A percentile compares a stretch with the other conserved stretches of the same genome.
phyloP scores from a whole-genome alignment of 2,113 vertebrate genomes.

The Bagarius yarrelli region DNA sequence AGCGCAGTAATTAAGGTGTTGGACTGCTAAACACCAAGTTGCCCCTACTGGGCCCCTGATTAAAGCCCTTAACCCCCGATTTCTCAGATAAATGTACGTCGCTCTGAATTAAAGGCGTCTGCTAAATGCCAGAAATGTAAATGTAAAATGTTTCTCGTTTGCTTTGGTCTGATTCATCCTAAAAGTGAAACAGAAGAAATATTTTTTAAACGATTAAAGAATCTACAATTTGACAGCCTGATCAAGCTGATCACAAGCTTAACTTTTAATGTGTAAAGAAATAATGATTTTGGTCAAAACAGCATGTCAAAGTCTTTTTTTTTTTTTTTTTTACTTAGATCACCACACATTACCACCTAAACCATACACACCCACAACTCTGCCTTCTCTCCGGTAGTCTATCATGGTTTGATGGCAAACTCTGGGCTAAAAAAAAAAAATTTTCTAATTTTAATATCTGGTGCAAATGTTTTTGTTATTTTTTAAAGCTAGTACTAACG shows the following conservation, averaged over 20 bases:
- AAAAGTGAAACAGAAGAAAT: neutral
- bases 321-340: too few species aligned
- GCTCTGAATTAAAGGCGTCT: too few species aligned
- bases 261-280: neutral
- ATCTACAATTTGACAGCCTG: neutral
- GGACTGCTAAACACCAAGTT: too few species aligned
- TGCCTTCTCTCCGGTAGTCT: neutral
- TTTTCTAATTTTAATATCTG: neutral
- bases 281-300: neutral
- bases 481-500: neutral
- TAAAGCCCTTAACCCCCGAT: too few species aligned
- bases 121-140: too few species aligned
- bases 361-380: neutral
- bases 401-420: neutral
- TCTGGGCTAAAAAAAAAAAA: neutral
- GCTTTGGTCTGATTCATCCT: neutral
- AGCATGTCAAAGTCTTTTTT: neutral
- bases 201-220: neutral
- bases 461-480: neutral
- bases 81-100: too few species aligned
- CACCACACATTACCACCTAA: neutral
- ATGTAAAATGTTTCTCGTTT: too few species aligned
- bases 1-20: too few species aligned
- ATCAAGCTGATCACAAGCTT: neutral
- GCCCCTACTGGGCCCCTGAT: too few species aligned